phyloP scores from a whole-genome alignment of 2,888 invertebrate genomes.

The Oscheius sp. region DNA sequence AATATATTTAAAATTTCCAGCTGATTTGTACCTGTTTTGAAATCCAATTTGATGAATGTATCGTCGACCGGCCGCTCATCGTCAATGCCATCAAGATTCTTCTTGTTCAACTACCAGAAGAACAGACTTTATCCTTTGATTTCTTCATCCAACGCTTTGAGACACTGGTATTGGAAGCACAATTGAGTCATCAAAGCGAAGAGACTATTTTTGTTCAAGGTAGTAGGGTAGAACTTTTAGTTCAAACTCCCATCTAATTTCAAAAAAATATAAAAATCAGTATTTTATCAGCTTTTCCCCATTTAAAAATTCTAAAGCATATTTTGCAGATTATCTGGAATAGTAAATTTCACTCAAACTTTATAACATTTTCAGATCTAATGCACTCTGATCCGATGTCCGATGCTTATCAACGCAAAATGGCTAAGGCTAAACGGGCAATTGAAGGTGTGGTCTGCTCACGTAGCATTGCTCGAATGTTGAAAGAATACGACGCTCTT shows the following conservation, averaged over 20 bases:
- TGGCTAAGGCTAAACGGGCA: slow-evolving; percentile 71
- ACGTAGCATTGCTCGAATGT: slow-evolving; percentile 71
- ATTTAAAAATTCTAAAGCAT: too few relatives aligned
- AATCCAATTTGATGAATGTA: slow-evolving; percentile 95
- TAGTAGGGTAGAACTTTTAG: too few relatives aligned
- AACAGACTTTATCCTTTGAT: slow-evolving; percentile 91
- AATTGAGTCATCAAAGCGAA: slow-evolving; percentile 76
- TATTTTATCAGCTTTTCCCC: too few relatives aligned
- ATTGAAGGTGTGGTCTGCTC: slow-evolving; percentile 75
- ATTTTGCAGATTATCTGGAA: too few relatives aligned
- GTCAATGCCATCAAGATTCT: slow-evolving; percentile 92
- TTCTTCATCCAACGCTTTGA: slow-evolving; percentile 95
- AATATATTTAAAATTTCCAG: too few relatives aligned
- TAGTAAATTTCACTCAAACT: too few relatives aligned
- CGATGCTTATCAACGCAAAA: slow-evolving; percentile 85
- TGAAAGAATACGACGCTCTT: slow-evolving; percentile 59
- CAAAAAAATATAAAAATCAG: too few relatives aligned
- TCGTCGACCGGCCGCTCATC: slow-evolving; percentile 94
- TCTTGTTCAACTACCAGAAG: slow-evolving; percentile 88
- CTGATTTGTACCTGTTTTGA: slow-evolving; percentile 82
- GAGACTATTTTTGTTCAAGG: slow-evolving; percentile 60
- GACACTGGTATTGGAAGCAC: slow-evolving; percentile 91
- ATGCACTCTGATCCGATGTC: slow-evolving; percentile 87
- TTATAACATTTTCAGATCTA: slow-evolving; percentile 80
- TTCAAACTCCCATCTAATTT: too few relatives aligned